Percentiles rank a stretch among this genome's conserved stretches.
Evolutionary conservation across 1,140 invertebrate species (phyloP).

Genomic region (Neodiprion lecontei): DNA sequence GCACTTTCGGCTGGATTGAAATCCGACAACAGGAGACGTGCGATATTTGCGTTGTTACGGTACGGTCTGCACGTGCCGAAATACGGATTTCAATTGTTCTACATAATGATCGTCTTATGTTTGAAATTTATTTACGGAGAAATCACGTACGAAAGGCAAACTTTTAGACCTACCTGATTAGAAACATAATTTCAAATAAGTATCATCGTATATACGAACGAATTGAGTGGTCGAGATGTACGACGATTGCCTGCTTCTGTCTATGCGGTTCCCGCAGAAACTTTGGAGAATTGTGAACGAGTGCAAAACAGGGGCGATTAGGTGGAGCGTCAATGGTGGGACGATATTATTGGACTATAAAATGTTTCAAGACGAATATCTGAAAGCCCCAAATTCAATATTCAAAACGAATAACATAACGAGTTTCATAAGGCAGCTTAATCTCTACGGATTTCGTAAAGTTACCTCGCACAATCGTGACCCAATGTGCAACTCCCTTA

Average conservation of each 20-base stretch:
- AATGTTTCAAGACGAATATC: slow-evolving; percentile 62
- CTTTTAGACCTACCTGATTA: no score
- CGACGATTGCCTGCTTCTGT: slow-evolving; percentile 55
- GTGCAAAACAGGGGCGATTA: slow-evolving; percentile 61
- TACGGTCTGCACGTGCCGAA: no score
- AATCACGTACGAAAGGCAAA: no score
- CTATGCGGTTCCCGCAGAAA: slow-evolving; percentile 69
- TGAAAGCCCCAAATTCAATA: slow-evolving; percentile 61
- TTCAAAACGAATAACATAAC: slow-evolving; percentile 70
- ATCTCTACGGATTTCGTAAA: slow-evolving; percentile 70
- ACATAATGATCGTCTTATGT: no score
- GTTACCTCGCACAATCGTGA: slow-evolving; percentile 67
- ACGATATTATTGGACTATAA: slow-evolving; percentile 67
- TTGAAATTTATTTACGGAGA: no score
- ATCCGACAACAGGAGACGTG: no score
- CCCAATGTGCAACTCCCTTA: slow-evolving; percentile 61
- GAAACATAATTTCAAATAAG: no score
- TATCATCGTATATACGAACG: no score
- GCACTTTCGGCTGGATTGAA: no score
- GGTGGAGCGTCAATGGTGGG: slow-evolving; percentile 62
- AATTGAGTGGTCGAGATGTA: not conserved
- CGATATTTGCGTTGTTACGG: no score
- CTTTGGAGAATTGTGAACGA: slow-evolving; percentile 67
- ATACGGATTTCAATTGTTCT: no score
- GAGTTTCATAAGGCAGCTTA: slow-evolving; percentile 68